Conservation (phyloP, 2,113 vertebrate genomes). For the Tragulus kanchil region DNA sequence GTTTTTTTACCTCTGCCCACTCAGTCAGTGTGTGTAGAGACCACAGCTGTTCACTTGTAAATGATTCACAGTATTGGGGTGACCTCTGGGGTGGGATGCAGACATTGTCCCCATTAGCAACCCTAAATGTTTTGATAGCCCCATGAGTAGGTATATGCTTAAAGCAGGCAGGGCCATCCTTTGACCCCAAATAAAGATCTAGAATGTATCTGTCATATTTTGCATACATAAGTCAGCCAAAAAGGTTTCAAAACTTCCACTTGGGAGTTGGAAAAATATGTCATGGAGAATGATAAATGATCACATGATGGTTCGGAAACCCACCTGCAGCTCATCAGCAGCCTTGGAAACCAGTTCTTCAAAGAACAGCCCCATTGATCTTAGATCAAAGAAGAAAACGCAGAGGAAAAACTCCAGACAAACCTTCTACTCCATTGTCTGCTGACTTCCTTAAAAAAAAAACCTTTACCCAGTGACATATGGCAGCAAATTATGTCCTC, state of each 20-base stretch:
- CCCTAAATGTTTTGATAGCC: slow-evolving; percentile 59
- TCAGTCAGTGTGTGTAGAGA: slow-evolving; percentile 23
- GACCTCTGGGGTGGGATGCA: slow-evolving; percentile 43
- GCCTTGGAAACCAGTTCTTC: slow-evolving; percentile 72
- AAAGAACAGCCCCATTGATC: slow-evolving; percentile 67
- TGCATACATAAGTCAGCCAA: slow-evolving; percentile 69
- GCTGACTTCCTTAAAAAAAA: slow-evolving; percentile 42
- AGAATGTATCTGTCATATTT: slow-evolving; percentile 55
- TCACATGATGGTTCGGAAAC: slow-evolving; percentile 53
- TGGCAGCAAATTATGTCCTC: slow-evolving; percentile 26
- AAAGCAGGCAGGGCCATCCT: slow-evolving; percentile 41
- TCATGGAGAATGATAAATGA: slow-evolving; percentile 75
- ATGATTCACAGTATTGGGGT: slow-evolving; percentile 10
- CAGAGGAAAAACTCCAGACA: slow-evolving; percentile 56
- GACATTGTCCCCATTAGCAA: neutral
- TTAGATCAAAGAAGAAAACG: slow-evolving; percentile 73
- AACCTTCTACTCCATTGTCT: slow-evolving; percentile 75
- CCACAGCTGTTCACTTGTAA: slow-evolving; percentile 65
- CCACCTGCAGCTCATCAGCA: slow-evolving; percentile 78
- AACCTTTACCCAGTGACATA: neutral
- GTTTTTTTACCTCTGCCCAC: neutral
- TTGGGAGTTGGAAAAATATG: slow-evolving; percentile 69
- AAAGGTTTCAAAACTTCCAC: slow-evolving; percentile 69
- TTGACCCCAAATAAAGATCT: slow-evolving; percentile 63
- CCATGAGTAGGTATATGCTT: slow-evolving; percentile 53